Conservation (phyloP, 2,113 vertebrate species). For the Elephas maximus region DNA sequence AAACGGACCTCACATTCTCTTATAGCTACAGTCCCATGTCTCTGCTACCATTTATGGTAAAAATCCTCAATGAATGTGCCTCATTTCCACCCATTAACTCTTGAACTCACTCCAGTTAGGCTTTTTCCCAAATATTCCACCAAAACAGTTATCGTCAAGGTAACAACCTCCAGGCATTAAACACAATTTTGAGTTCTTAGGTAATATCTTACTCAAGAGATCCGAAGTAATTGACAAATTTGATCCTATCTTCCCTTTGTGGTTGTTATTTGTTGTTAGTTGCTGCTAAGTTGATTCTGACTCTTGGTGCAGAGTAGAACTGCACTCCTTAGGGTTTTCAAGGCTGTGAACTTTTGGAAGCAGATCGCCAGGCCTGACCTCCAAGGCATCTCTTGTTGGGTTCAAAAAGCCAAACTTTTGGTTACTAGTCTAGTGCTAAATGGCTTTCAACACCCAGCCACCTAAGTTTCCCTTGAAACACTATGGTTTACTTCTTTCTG, state of each 20-base stretch:
- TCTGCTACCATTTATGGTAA: not conserved
- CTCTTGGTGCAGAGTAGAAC: no score
- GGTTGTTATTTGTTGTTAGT: no score
- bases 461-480: no score
- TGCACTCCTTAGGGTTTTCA: no score
- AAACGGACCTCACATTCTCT: not conserved
- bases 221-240: not conserved
- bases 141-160: not conserved
- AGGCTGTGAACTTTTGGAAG: no score
- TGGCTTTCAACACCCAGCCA: no score
- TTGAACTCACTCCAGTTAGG: not conserved
- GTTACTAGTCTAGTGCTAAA: no score
- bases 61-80: not conserved
- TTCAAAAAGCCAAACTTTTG: no score
- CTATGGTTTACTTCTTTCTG: not conserved
- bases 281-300: no score
- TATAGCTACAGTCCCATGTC: not conserved
- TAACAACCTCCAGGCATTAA: not conserved
- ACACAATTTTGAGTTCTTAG: not conserved
- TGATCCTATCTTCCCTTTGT: not conserved
- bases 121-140: not conserved
- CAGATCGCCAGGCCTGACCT: no score
- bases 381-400: no score
- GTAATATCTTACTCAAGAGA: not conserved
- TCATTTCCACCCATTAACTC: not conserved